Base-by-base conservation (phyloP, 2,113 vertebrate genomes). In the Haemorhous mexicanus region DNA sequence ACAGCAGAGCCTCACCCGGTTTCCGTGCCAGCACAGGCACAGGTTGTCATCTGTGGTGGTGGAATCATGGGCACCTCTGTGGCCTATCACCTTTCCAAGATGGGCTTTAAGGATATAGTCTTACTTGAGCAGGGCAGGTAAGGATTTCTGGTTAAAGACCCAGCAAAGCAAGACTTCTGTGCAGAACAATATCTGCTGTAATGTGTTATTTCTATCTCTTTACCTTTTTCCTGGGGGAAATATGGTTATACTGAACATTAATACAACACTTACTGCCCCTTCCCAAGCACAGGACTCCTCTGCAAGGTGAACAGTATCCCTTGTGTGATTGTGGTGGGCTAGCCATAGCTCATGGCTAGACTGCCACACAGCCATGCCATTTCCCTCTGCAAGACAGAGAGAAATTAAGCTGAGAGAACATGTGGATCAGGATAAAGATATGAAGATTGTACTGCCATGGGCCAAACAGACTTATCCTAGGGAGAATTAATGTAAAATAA, bases 91-190 rank as follows among this genome's bases (percentile, higher is more conserved):
- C 98, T 99, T 22, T 98, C 99, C 93, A 99, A 98, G 94, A 98
- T 99, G 95, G 99, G 99, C 8, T 99, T 99, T 99, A 99, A 98
- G 55, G 99, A 99, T 75, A 93, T 99, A 20, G 97, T 99, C 56
- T 97, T 99, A 33, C 96, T 99, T 90, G 99, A 99, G 87, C 99
- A 99, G 98, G 99, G 99, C 96, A 99, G 99, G 99, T 99, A 96
- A 98, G 98, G 47, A 63, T 22, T 87, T 76, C 35, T 70, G 19
- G 28, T 43, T 50, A 43, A 37, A n/a, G 74, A 84, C 5, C 7
- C 11, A 32, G 22, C 30, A n/a, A 30, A 55, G 12, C 0, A 1
- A 33, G 44, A 13, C 15, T 53, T 84, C 13, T 2, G 0, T 9
- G 41, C 1, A 0, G 5, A 21, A 11, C 33, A 59, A 3, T 17